Evolutionary conservation across 2,113 vertebrate species (phyloP).

Genomic region (Percina caprodes): DNA sequence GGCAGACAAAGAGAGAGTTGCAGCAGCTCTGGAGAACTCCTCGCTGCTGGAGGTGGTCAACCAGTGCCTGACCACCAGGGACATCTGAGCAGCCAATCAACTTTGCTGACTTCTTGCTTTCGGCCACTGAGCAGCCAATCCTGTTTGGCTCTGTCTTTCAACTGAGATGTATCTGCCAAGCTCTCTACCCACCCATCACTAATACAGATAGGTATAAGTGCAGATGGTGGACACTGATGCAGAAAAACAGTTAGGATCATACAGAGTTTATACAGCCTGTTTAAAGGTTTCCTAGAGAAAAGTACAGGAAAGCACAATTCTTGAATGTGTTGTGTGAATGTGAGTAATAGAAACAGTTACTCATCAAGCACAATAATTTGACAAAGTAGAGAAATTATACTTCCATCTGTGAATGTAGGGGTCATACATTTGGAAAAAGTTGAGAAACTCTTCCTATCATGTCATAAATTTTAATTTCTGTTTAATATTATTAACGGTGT

Average conservation of each 20-base stretch:
- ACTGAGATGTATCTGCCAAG: neutral
- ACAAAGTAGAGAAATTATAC: neutral
- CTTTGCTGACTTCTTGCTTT: neutral
- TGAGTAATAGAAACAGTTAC: neutral
- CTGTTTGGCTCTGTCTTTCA: neutral
- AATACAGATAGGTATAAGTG: neutral
- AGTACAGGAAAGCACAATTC: neutral
- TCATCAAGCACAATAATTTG: neutral
- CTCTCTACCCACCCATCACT: no score
- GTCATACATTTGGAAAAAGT: neutral
- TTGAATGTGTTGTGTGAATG: neutral
- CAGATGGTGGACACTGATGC: neutral
- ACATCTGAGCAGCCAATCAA: conserved; percentile 49
- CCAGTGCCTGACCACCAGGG: conserved; percentile 90
- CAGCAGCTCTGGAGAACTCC: conserved; percentile 95
- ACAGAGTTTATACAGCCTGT: no score
- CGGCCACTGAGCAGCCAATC: neutral
- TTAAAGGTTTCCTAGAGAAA: neutral
- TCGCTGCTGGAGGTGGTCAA: conserved; percentile 97
- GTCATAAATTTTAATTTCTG: neutral
- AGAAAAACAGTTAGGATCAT: neutral
- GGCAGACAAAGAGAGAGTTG: conserved; percentile 96
- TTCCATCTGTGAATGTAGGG: neutral
- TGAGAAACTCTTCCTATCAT: neutral
- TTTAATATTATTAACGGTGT: neutral